These are phyloP conservation scores for Aspidiotus destructor DNA, from an alignment of 2,888 invertebrate species.

Conservation along the genomic window DNA sequence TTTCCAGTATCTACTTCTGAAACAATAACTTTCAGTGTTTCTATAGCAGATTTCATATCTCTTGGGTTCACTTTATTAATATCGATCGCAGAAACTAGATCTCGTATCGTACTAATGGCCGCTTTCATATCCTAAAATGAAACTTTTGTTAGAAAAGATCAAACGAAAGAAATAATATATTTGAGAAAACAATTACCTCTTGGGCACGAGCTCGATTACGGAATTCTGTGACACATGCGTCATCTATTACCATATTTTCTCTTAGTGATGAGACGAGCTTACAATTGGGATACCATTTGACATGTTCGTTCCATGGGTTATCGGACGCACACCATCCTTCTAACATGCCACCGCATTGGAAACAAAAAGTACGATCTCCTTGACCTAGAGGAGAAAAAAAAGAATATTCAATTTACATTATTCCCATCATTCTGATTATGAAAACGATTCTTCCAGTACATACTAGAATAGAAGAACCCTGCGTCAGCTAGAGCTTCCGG, in stretches of 20 bases:
- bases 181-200: too few species aligned
- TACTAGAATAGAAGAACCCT: background rate
- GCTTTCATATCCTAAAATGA: background rate
- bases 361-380: slow-evolving; percentile 2
- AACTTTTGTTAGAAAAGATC: too few species aligned
- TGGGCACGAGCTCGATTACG: too few species aligned
- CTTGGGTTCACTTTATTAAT: slow-evolving; percentile 4
- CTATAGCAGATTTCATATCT: background rate
- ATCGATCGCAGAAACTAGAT: background rate
- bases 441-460: background rate
- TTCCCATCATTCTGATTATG: too few species aligned
- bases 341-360: slow-evolving; percentile 2
- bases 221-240: background rate
- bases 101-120: background rate
- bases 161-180: too few species aligned
- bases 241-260: background rate
- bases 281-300: background rate
- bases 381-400: background rate
- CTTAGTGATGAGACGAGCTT: background rate
- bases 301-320: background rate
- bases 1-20: background rate
- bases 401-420: too few species aligned
- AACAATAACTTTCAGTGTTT: slow-evolving; percentile 4
- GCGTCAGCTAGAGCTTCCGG: background rate
- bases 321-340: background rate